Base-by-base conservation (phyloP, 1,140 invertebrate species). In the Cotesia chilonis region DNA sequence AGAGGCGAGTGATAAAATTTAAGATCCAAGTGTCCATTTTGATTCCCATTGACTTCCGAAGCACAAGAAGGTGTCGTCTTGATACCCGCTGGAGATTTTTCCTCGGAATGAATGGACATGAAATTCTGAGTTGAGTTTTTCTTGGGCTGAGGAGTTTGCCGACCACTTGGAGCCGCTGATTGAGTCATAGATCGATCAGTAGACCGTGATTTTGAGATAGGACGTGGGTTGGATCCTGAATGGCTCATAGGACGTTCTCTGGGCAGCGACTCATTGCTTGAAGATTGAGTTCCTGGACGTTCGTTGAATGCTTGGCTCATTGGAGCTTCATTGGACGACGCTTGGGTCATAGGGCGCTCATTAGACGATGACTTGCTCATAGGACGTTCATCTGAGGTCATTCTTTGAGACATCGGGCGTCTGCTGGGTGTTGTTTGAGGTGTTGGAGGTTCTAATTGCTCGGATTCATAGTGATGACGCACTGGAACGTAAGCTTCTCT, bases 1-100 rank as follows among this genome's bases (percentile, higher is more conserved):
- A 87, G 77, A 55, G 86, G 85, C 0, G 85, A 87, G 55, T 87
- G 85, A 68, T 87, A 87, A 76, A 87, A 87, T 74, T 87, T 87
- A 2, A 87, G 79, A 77, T 87, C 85, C 14, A 86, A 74, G 68
- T 86, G 84, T 37, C 76, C 79, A 20, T 78, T 74, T 66, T 83
- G 79, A 74, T 69, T 77, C 20, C 76, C 77, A 17, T 77, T 73
- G 1, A 83, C 78, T 78, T 86, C 84, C 72, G 85, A 84, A 41
- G 74, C 78, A 70, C 83, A 85, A 0, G 82, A 83, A 0, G 84
- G 84, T 0, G 82, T 81, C 1, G 79, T 74, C 75, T 84, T 82
- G 4, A 82, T 71, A 68, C 60, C 74, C 12, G 38, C 72, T 78
- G 36, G 14, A 74, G 79, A 6, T 37, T 55, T 51, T 14, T 68